Conservation (phyloP, 1,140 invertebrate species). For the Adoxophyes honmai region DNA sequence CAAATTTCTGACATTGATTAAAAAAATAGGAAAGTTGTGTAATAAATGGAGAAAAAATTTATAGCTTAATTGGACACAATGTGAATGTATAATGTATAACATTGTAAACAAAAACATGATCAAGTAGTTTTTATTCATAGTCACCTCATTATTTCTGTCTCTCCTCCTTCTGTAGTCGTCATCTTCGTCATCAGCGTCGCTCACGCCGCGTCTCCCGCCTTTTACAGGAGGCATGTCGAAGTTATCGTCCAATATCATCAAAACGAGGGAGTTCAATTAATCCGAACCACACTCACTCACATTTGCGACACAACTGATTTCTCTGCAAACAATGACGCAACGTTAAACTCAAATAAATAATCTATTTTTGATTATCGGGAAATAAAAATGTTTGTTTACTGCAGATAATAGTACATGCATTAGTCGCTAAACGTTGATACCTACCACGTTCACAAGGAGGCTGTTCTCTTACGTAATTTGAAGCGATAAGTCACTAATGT, state of each 20-base stretch:
- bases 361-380: no score
- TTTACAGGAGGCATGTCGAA: conserved; percentile 58
- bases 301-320: neutral
- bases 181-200: conserved; percentile 80
- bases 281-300: neutral
- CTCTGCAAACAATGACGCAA: conserved; percentile 11
- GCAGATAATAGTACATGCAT: no score
- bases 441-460: no score
- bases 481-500: no score
- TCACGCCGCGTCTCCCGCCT: conserved; percentile 49
- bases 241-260: conserved; percentile 60
- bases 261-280: conserved; percentile 30
- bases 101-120: neutral
- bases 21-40: no score
- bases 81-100: no score
- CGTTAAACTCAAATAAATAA: neutral
- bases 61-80: no score
- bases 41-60: no score
- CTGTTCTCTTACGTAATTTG: no score
- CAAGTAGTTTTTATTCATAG: neutral
- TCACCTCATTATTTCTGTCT: conserved; percentile 90
- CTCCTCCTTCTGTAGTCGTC: conserved; percentile 89
- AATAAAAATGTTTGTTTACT: no score
- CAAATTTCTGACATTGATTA: no score
- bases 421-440: no score